Evolutionary conservation across 2,797 vertebrate species (phyloP).

Genomic region (Lophius americanus): DNA sequence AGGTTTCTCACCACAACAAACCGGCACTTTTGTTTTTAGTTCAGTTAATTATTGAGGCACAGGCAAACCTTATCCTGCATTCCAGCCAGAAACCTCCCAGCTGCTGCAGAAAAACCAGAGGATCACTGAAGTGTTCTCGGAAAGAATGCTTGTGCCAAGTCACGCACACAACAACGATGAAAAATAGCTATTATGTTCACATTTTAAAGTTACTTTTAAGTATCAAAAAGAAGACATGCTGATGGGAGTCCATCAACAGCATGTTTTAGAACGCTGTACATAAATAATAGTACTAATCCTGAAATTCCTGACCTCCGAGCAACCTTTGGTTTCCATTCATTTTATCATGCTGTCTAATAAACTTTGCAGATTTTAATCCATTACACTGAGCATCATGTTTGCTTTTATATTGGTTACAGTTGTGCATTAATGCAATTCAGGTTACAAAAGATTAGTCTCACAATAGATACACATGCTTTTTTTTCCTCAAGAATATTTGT

Average conservation of each 20-base stretch:
- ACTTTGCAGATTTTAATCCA: conserved; percentile 2
- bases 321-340: conserved; percentile 1
- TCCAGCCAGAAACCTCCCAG: conserved; percentile 19
- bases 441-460: neutral
- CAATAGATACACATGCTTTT: neutral
- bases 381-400: neutral
- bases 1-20: conserved; percentile 49
- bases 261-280: neutral
- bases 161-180: neutral
- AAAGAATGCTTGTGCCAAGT: conserved; percentile 10
- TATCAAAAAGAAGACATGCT: neutral
- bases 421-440: too few relatives aligned
- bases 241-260: neutral
- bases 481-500: neutral
- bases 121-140: conserved; percentile 16
- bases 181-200: neutral
- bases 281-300: neutral
- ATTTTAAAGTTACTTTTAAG: neutral
- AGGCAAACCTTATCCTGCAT: conserved; percentile 35
- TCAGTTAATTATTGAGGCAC: conserved; percentile 51
- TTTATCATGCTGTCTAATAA: conserved; percentile 1
- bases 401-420: neutral
- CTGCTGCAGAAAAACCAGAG: conserved; percentile 3
- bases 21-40: conserved; percentile 60
- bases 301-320: neutral